Percentiles rank a stretch among this genome's conserved stretches.
Evolutionary conservation across 2,888 invertebrate species (phyloP).

Genomic region (Oxycera nigricornis): DNA sequence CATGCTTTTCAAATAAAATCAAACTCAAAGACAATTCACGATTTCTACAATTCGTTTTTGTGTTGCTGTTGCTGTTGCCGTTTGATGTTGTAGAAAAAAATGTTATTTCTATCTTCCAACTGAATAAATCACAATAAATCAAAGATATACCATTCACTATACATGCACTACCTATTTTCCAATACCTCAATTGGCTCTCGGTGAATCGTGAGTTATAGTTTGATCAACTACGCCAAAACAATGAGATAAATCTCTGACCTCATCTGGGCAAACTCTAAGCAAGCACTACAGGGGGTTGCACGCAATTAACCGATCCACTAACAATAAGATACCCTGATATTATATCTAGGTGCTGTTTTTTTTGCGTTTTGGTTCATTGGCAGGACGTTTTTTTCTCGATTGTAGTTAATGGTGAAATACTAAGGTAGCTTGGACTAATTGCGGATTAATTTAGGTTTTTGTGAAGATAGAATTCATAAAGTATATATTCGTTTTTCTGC

Average conservation of each 20-base stretch:
- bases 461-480: too few species aligned
- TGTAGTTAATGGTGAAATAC: too few species aligned
- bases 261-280: slow-evolving; percentile 33
- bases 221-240: slow-evolving; percentile 37
- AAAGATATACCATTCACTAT: too few species aligned
- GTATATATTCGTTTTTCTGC: too few species aligned
- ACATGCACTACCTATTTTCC: too few species aligned
- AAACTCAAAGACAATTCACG: slow-evolving; percentile 10
- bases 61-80: not conserved
- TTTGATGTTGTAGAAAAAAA: not conserved
- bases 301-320: slow-evolving; percentile 34
- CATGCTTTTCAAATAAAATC: not conserved
- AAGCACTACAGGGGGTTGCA: slow-evolving; percentile 31
- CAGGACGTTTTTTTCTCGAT: too few species aligned
- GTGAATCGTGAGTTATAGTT: slow-evolving; percentile 28
- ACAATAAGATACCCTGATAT: too few species aligned
- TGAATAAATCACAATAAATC: slow-evolving; percentile 37
- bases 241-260: slow-evolving; percentile 36
- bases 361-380: too few species aligned
- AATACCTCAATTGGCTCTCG: too few species aligned
- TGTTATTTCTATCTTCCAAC: not conserved
- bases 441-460: too few species aligned
- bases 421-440: too few species aligned
- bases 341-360: too few species aligned
- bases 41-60: not conserved